These are phyloP conservation scores for Acanthopagrus latus DNA, from an alignment of 2,797 vertebrate genomes.

Conservation along the genomic window DNA sequence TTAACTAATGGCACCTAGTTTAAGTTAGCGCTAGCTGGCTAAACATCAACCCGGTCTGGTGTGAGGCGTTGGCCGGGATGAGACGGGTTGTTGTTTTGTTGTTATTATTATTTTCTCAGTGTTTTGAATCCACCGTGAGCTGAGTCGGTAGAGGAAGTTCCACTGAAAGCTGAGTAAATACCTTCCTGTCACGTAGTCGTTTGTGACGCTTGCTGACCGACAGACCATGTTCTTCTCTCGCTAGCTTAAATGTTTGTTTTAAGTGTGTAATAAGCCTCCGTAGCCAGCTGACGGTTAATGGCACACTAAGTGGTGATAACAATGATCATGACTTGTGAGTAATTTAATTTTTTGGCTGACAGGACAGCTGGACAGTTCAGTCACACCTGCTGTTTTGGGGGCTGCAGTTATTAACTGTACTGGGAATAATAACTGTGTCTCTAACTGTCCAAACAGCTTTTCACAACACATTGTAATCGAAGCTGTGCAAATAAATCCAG, in stretches of 20 bases:
- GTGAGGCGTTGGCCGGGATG: background rate
- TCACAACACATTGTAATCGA: background rate
- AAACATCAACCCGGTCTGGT: rapidly evolving
- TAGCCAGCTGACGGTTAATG: background rate
- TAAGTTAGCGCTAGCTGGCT: background rate
- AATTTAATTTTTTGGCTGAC: background rate
- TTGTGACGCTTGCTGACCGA: too few species aligned
- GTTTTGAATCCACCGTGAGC: background rate
- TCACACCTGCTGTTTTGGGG: background rate
- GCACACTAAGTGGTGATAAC: background rate
- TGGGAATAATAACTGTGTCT: too few species aligned
- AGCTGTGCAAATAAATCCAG: background rate
- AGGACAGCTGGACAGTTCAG: background rate
- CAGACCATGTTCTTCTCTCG: background rate
- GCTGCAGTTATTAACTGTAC: background rate
- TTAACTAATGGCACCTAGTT: background rate
- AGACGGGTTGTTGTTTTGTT: background rate
- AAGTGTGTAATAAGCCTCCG: background rate
- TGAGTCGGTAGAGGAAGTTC: conserved; percentile 2
- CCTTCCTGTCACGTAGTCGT: background rate
- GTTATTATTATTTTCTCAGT: background rate
- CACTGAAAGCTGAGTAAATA: background rate
- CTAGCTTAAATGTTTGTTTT: background rate
- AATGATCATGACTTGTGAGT: too few species aligned
- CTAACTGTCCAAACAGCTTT: background rate